Conservation (phyloP, 2,888 invertebrate species). For the Eulithis prunata region DNA sequence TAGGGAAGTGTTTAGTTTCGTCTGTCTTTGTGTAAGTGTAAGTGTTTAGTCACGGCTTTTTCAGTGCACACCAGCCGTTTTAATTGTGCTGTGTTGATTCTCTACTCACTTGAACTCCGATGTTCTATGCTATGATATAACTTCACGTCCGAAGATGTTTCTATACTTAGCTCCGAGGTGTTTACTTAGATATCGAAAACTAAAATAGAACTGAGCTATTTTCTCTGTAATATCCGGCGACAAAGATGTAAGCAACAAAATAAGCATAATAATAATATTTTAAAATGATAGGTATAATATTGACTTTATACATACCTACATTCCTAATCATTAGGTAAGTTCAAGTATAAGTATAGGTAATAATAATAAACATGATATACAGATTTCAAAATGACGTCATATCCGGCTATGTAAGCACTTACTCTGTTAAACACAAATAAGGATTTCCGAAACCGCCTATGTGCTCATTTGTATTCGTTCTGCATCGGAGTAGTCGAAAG, state of each 20-base stretch:
- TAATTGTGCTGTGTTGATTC: background rate
- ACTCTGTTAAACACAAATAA: conserved; percentile 25
- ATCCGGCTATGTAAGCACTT: conserved; percentile 10
- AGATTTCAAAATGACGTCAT: background rate
- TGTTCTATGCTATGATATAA: conserved; percentile 5
- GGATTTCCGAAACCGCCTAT: conserved; percentile 34
- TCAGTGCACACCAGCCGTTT: background rate
- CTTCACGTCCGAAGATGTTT: conserved; percentile 8
- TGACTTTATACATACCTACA: too few relatives aligned
- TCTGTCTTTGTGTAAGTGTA: too few relatives aligned
- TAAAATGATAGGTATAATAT: too few relatives aligned
- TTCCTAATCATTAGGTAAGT: too few relatives aligned
- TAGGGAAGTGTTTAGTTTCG: too few relatives aligned
- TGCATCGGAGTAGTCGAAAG: conserved; percentile 20
- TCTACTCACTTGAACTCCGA: conserved; percentile 1
- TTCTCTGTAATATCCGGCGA: conserved; percentile 16
- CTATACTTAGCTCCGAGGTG: conserved; percentile 17
- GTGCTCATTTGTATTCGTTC: conserved; percentile 33
- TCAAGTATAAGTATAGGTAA: too few relatives aligned
- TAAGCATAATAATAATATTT: background rate
- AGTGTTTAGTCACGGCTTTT: too few relatives aligned
- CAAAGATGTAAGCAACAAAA: background rate
- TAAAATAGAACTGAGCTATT: conserved; percentile 26
- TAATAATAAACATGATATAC: too few relatives aligned
- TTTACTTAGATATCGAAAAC: conserved; percentile 29